Base-by-base conservation (phyloP, 2,797 vertebrate genomes). In the Premnoplex brunnescens region DNA sequence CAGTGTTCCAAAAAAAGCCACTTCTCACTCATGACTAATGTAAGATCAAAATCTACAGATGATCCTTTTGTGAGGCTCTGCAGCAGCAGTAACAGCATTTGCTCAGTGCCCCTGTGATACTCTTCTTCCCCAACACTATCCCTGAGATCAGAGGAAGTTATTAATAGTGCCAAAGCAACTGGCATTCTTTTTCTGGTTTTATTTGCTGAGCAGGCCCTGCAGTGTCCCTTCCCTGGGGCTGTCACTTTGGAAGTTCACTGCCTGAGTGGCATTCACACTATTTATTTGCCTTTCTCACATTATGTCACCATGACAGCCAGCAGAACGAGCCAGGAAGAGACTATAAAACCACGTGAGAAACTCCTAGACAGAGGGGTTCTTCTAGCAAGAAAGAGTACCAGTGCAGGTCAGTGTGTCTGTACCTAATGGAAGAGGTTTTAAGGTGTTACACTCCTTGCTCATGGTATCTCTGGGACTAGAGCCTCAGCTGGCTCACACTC, bases 261-360 rank as follows among this genome's bases (percentile, higher is more conserved):
- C 59, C 60, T 64, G 19, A 66, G 73, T 48, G 59, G 60, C 77
- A 46, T 43, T 76, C 74, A 69, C 68, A 41, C 18, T 26, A 34
- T 92, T 94, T 88, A 93, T 85, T 89, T 89, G 55, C 43, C 86
- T 73, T 75, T 77, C 89, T 91, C 91, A 89, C 56, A 24, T 8
- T 73, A 49, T 5, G 43, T 93, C 93, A 94, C 93, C 71, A 36
- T 85, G 84, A 92, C 93, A 95, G 93, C 71, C 90, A 87, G 86
- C 59, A 89, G 54, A 84, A 73, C 0, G 2, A 89, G 84, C 24
- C 85, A 91, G 80, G 68, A 94, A 83, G 58, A 73, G 85, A 54
- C 67, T 64, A 36, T 32, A 64, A 87, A 96, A 91, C 81, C 86
- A 32, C 74, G 60, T 7, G 19, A 79, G 49, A 71, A 82, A 79